Evolutionary conservation across 2,113 vertebrate genomes (phyloP).

Genomic region (Capreolus pygargus): DNA sequence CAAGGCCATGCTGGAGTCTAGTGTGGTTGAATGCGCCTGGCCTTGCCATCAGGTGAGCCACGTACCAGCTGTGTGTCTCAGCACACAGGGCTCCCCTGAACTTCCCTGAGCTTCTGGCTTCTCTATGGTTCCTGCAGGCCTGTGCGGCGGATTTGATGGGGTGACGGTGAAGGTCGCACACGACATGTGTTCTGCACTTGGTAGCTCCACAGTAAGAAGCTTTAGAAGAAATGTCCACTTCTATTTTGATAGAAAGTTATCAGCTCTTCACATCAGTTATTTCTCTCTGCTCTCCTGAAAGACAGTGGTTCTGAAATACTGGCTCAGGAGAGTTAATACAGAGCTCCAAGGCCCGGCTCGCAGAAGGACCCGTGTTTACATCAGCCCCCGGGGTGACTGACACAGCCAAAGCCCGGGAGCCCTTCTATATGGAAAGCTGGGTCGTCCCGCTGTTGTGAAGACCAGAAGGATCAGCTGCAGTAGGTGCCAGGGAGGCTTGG

Average conservation of each 20-base stretch:
- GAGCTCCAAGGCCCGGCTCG: neutral
- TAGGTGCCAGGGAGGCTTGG: fast-evolving
- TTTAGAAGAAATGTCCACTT: neutral
- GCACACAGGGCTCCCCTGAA: neutral
- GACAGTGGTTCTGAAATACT: neutral
- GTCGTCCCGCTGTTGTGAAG: neutral
- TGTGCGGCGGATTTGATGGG: neutral
- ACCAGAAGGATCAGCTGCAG: fast-evolving
- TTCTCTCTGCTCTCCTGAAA: neutral
- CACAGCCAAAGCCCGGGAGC: fast-evolving
- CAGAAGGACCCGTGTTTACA: neutral
- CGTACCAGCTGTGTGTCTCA: neutral
- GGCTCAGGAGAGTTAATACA: neutral
- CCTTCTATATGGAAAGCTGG: neutral
- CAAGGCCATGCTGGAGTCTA: fast-evolving
- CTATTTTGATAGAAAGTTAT: neutral
- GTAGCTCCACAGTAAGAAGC: neutral
- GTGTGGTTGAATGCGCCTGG: neutral
- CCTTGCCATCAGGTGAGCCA: neutral
- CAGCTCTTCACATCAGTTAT: neutral
- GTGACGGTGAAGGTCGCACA: fast-evolving
- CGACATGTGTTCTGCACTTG: neutral
- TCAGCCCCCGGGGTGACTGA: neutral
- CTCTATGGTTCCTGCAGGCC: neutral
- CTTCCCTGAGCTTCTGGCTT: neutral